Conservation (phyloP, 37 sponge, comb jelly and placozoan genomes). For the Ephydatia muelleri region DNA sequence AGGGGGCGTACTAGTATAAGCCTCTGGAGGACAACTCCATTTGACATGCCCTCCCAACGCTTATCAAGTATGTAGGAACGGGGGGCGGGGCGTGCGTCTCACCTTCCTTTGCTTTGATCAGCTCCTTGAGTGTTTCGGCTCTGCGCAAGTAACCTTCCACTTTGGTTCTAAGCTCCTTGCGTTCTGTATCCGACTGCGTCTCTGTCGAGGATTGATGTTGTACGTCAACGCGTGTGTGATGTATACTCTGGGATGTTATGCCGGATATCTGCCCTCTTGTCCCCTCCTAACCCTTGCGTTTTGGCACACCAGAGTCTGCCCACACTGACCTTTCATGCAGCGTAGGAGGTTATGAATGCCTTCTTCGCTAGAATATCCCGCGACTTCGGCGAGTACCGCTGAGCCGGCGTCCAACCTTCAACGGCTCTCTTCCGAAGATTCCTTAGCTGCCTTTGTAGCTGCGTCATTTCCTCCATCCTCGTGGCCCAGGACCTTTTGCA, state of each 20-base stretch:
- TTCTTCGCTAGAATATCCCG: constrained; percentile 86
- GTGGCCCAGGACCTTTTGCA: no score
- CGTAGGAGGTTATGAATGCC: constrained; percentile 78
- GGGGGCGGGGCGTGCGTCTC: no score
- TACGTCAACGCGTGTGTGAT: neutral
- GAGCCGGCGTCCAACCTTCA: constrained; percentile 67
- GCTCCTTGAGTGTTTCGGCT: constrained; percentile 67
- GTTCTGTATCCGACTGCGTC: constrained; percentile 24
- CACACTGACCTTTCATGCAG: constrained; percentile 45
- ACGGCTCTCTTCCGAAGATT: constrained; percentile 73
- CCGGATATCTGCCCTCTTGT: neutral
- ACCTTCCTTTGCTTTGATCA: constrained; percentile 54
- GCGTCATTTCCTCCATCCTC: no score
- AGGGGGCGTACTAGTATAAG: no score
- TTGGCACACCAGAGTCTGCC: no score
- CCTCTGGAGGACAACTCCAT: no score
- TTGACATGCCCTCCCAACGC: no score
- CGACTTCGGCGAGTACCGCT: constrained; percentile 71
- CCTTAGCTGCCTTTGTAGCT: constrained; percentile 62
- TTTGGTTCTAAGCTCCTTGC: constrained; percentile 46
- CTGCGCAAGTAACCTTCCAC: constrained; percentile 62
- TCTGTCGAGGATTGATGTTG: constrained; percentile 1
- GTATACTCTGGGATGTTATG: neutral
- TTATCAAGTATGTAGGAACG: no score
- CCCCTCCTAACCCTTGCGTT: no score